These are phyloP conservation scores for Crypturellus tataupa DNA, from an alignment of 2,797 vertebrate species.

Conservation along the genomic window DNA sequence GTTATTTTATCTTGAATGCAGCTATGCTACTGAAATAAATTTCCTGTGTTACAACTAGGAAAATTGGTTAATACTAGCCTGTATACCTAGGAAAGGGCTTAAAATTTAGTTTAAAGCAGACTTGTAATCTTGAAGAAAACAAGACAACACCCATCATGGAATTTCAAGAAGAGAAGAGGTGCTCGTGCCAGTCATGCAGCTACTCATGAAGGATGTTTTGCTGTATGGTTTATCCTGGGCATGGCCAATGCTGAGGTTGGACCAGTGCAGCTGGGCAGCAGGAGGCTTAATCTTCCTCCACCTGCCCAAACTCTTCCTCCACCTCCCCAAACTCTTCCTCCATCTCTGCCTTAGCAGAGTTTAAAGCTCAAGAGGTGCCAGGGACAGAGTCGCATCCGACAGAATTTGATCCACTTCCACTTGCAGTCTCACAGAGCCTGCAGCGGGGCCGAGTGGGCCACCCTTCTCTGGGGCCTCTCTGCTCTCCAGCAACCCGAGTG, in stretches of 20 bases:
- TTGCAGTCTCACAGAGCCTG: not conserved
- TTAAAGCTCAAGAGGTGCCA: not conserved
- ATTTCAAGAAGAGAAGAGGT: conserved; percentile 1
- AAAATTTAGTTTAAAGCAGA: not conserved
- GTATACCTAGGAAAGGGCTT: not conserved
- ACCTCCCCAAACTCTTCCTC: not conserved
- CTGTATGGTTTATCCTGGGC: not conserved
- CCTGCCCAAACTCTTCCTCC: not conserved
- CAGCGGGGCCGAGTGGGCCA: fast-evolving
- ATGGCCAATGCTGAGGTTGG: not conserved
- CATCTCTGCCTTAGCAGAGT: not conserved
- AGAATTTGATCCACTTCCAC: not conserved
- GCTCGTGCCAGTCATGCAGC: not conserved
- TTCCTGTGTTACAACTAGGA: conserved; percentile 7
- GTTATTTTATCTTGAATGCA: not conserved
- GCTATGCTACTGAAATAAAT: fast-evolving
- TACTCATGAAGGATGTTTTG: not conserved
- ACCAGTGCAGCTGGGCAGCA: not conserved
- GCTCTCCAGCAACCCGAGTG: not conserved
- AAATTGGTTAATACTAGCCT: not conserved
- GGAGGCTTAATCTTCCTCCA: not conserved
- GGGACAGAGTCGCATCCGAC: not conserved
- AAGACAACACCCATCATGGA: not conserved
- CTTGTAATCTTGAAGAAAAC: not conserved
- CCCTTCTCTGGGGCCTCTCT: not conserved